Conservation (phyloP, 2,888 invertebrate species). For the Coelinius sp. region DNA sequence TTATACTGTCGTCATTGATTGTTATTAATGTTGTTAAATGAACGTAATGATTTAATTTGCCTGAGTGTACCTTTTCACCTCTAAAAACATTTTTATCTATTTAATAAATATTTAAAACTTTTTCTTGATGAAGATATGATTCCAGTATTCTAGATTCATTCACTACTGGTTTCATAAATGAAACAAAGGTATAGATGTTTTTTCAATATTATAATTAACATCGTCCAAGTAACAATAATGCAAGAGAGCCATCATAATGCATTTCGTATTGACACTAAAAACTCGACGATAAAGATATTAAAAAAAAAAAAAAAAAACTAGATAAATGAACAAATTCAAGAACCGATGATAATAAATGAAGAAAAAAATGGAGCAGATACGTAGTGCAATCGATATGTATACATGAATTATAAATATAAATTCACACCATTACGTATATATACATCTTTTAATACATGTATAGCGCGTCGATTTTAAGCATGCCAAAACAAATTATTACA, state of each 20-base stretch:
- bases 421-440: constrained; percentile 45
- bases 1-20: constrained; percentile 45
- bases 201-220: constrained; percentile 30
- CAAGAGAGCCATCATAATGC: constrained; percentile 53
- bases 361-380: constrained; percentile 46
- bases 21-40: constrained; percentile 49
- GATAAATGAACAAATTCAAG: constrained; percentile 48
- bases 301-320: constrained; percentile 39
- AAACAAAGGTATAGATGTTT: constrained; percentile 20
- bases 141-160: not conserved
- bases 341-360: constrained; percentile 41
- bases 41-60: no score
- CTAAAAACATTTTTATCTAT: not conserved
- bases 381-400: constrained; percentile 55
- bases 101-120: no score
- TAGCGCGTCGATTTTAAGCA: constrained; percentile 52
- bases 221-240: constrained; percentile 18
- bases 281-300: constrained; percentile 46
- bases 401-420: constrained; percentile 46
- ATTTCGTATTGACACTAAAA: constrained; percentile 56
- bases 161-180: not conserved
- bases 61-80: not conserved
- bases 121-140: not conserved
- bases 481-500: constrained; percentile 55
- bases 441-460: constrained; percentile 50